phyloP scores from a whole-genome alignment of 2,797 vertebrate species.

The Staurois parvus region DNA sequence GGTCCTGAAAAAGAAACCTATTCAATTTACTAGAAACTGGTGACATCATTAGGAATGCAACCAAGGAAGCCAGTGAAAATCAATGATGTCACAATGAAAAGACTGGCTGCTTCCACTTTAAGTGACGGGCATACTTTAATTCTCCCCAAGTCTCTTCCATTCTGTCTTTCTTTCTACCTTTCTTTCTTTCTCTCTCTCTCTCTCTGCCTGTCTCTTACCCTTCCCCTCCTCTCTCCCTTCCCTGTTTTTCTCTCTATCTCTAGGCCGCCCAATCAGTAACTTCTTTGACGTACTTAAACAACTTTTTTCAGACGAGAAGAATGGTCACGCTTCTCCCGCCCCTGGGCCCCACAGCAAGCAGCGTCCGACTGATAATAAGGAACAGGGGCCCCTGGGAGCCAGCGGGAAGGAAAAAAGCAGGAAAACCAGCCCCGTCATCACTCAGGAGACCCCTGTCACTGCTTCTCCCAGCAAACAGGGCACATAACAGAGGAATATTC shows the following conservation, averaged over 20 bases:
- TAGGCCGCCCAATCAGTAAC: slow-evolving; percentile 97
- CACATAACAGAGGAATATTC: slow-evolving; percentile 54
- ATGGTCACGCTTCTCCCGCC: slow-evolving; percentile 92
- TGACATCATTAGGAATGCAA: not conserved
- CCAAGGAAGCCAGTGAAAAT: not conserved
- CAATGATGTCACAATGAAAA: not conserved
- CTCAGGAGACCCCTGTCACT: slow-evolving; percentile 82
- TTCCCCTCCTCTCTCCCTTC: slow-evolving; percentile 61
- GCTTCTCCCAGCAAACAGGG: slow-evolving; percentile 61
- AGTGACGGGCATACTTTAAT: slow-evolving; percentile 17
- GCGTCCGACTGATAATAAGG: slow-evolving; percentile 88
- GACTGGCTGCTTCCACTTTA: not conserved
- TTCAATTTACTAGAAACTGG: not conserved
- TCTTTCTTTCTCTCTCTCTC: slow-evolving; percentile 62
- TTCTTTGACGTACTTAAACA: slow-evolving; percentile 99
- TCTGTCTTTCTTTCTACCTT: slow-evolving; percentile 12
- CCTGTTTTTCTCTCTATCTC: slow-evolving; percentile 83
- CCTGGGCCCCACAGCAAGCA: slow-evolving; percentile 89
- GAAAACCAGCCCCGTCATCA: slow-evolving; percentile 86
- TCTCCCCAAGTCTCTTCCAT: slow-evolving; percentile 1
- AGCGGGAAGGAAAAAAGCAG: slow-evolving; percentile 88
- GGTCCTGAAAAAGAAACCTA: not conserved
- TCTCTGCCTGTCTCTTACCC: slow-evolving; percentile 64
- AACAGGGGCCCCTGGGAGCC: slow-evolving; percentile 85
- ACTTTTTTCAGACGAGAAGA: slow-evolving; percentile 99